Evolutionary conservation across 2,797 vertebrate genomes (phyloP).

Genomic region (Artibeus lituratus): DNA sequence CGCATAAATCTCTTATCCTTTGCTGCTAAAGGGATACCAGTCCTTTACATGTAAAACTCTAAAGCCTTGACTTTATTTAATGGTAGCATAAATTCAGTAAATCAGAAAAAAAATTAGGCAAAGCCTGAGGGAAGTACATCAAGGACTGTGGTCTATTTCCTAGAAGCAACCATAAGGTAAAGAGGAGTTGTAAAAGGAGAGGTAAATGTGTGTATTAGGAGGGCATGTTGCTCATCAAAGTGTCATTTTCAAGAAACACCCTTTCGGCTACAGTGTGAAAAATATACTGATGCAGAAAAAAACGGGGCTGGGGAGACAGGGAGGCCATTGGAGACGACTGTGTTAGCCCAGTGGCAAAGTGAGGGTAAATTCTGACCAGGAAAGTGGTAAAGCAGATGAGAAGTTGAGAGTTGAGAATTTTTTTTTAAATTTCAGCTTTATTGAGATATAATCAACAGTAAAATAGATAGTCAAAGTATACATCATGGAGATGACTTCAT

Average conservation of each 20-base stretch:
- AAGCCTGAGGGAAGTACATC: background rate
- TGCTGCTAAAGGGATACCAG: background rate
- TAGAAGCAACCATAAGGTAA: background rate
- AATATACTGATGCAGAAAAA: background rate
- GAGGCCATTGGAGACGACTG: background rate
- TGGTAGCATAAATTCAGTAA: background rate
- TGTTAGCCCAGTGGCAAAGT: background rate
- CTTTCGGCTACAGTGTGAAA: background rate
- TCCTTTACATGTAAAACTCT: background rate
- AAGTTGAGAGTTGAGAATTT: background rate
- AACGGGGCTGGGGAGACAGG: rapidly evolving
- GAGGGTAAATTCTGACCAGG: background rate
- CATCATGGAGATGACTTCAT: background rate
- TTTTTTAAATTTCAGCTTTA: background rate
- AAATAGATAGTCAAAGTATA: background rate
- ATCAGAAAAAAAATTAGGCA: background rate
- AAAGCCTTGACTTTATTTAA: background rate
- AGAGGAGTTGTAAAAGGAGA: background rate
- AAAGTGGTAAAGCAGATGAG: background rate
- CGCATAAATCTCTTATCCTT: background rate
- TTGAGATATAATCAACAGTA: background rate
- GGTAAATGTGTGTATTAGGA: background rate
- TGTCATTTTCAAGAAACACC: background rate
- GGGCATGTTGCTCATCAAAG: background rate
- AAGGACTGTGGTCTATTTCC: background rate